phyloP scores from a whole-genome alignment of 2,113 vertebrate genomes.

The Boleophthalmus pectinirostris region DNA sequence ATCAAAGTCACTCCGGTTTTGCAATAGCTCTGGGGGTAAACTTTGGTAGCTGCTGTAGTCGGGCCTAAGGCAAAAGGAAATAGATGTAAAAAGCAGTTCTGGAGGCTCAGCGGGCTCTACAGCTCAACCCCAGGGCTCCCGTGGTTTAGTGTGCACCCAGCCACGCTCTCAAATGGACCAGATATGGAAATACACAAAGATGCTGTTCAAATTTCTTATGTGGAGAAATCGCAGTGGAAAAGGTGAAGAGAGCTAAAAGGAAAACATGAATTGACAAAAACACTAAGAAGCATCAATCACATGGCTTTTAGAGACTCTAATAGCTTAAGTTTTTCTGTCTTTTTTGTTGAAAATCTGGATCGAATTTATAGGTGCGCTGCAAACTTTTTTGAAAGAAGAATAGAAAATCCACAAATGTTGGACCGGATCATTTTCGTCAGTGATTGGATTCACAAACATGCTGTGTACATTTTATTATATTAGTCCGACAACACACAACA shows the following conservation, averaged over 20 bases:
- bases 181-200: not conserved
- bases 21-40: not conserved
- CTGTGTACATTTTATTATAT: no score
- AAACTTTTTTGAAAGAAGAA: no score
- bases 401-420: no score
- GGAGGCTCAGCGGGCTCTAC: slow-evolving; percentile 3
- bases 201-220: not conserved
- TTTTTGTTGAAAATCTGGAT: no score
- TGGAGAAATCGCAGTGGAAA: not conserved
- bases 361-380: no score
- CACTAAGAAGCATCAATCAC: not conserved
- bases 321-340: not conserved
- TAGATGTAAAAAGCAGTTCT: not conserved
- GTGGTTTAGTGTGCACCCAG: slow-evolving; percentile 2
- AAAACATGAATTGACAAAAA: not conserved
- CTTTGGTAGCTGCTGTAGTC: not conserved
- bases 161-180: slow-evolving; percentile 1
- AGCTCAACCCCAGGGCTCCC: not conserved
- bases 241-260: not conserved
- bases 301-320: not conserved
- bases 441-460: no score
- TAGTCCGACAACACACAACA: no score
- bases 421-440: no score
- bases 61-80: slow-evolving; percentile 5
- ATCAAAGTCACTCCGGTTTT: not conserved